A percentile compares a stretch with the other conserved stretches of the same genome.
These are phyloP conservation scores for Numenius phaeopus DNA, from an alignment of 2,797 vertebrate species.

Conservation along the genomic window DNA sequence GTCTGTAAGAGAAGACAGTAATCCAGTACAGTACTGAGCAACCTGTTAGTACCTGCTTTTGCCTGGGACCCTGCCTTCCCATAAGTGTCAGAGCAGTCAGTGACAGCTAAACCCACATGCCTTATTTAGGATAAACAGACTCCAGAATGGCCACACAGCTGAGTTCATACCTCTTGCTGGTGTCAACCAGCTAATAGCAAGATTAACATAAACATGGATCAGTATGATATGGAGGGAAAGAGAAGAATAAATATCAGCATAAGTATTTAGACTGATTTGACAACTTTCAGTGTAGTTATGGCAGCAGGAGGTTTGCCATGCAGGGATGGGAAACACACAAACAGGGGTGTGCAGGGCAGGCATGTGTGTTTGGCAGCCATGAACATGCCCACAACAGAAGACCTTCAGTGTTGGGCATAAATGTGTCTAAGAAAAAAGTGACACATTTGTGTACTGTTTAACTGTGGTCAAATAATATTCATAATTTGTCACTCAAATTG, in stretches of 20 bases:
- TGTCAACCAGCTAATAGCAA: not conserved
- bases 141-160: not conserved
- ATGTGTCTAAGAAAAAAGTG: not conserved
- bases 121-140: not conserved
- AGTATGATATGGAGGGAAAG: not conserved
- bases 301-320: not conserved
- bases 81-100: not conserved
- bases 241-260: not conserved
- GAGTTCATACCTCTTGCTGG: not conserved
- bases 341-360: not conserved
- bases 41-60: not conserved
- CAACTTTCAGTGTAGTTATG: not conserved
- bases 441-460: not conserved
- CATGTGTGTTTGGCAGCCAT: not conserved
- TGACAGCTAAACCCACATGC: not conserved
- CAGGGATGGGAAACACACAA: fast-evolving
- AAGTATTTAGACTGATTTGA: not conserved
- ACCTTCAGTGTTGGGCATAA: not conserved
- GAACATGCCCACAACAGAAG: not conserved
- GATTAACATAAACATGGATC: not conserved
- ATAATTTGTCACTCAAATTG: not conserved
- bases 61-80: not conserved
- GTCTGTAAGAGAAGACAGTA: not conserved
- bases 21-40: fast-evolving
- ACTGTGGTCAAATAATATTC: not conserved